Percentiles rank a stretch among this genome's conserved stretches.
These are phyloP conservation scores for Cromileptes altivelis DNA, from an alignment of 2,113 vertebrate genomes.

Conservation along the genomic window DNA sequence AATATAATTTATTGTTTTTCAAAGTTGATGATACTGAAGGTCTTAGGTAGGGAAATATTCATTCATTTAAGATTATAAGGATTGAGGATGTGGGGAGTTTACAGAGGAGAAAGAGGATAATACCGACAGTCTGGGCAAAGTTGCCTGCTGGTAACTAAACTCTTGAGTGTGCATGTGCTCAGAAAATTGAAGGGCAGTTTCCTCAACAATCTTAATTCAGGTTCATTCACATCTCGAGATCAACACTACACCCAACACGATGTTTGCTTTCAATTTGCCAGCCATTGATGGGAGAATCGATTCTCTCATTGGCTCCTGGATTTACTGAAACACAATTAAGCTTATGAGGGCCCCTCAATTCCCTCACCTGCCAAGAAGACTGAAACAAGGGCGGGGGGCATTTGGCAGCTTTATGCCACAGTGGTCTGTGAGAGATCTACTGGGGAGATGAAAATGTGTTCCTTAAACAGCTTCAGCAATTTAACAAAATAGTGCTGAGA, in stretches of 20 bases:
- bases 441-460: conserved; percentile 45
- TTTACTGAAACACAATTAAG: conserved; percentile 44
- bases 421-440: conserved; percentile 35
- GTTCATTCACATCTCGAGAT: background rate
- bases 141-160: background rate
- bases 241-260: background rate
- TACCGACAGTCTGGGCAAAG: background rate
- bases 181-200: conserved; percentile 13
- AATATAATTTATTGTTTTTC: background rate
- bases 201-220: conserved; percentile 12
- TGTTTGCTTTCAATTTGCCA: conserved; percentile 33
- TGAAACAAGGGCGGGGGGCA: conserved; percentile 8
- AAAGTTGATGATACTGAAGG: background rate
- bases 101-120: background rate
- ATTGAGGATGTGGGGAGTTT: background rate
- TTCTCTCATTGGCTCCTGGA: conserved; percentile 26
- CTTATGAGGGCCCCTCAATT: conserved; percentile 26
- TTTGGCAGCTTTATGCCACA: conserved; percentile 44
- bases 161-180: background rate
- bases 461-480: conserved; percentile 57
- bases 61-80: background rate
- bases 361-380: conserved; percentile 53
- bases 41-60: background rate
- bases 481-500: conserved; percentile 46
- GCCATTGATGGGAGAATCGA: conserved; percentile 21